These are phyloP conservation scores for Actenoides lindsayi DNA, from an alignment of 2,113 vertebrate species.

Conservation along the genomic window DNA sequence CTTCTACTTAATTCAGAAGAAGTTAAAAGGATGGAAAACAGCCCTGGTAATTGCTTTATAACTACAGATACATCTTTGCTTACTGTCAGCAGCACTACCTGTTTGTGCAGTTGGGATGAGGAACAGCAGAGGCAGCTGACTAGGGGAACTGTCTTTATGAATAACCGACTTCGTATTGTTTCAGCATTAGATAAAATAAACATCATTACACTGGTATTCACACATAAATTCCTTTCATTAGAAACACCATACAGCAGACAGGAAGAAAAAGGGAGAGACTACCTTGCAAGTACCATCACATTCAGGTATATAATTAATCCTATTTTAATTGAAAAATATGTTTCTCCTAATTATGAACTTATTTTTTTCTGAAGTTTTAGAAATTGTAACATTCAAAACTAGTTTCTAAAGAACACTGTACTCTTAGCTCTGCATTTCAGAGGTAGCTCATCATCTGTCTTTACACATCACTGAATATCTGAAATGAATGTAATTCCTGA, in stretches of 20 bases:
- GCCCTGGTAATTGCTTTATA: neutral
- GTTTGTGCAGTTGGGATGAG: neutral
- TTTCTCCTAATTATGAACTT: neutral
- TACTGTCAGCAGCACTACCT: neutral
- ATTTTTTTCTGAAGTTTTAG: neutral
- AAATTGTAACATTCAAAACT: neutral
- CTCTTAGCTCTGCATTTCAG: neutral
- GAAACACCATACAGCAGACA: neutral
- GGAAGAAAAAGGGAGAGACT: neutral
- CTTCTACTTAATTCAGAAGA: neutral
- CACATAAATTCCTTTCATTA: neutral
- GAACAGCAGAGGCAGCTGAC: neutral
- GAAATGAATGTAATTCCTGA: neutral
- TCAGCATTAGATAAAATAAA: neutral
- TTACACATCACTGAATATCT: neutral
- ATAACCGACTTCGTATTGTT: neutral
- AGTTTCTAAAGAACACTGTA: neutral
- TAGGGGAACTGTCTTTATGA: neutral
- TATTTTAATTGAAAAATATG: neutral
- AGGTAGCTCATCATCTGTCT: neutral
- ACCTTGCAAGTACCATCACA: neutral
- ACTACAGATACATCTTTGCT: neutral
- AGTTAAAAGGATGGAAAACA: neutral
- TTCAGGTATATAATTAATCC: neutral
- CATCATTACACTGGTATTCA: neutral